Percentiles rank a stretch among this genome's conserved stretches.
Evolutionary conservation across 2,888 invertebrate species (phyloP).

Genomic region (Apomyelois bistriatella): DNA sequence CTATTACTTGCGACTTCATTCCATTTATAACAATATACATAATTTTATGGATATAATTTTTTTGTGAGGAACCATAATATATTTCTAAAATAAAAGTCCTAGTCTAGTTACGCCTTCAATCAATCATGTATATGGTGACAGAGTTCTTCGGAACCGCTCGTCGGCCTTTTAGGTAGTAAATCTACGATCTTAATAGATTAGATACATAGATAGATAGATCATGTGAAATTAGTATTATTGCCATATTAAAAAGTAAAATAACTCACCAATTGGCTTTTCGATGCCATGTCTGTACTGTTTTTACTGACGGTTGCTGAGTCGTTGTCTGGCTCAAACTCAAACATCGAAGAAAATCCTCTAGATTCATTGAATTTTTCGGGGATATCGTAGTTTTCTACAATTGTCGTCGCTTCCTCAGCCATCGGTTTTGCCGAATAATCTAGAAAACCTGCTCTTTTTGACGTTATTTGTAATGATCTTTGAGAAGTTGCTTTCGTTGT

Average conservation of each 20-base stretch:
- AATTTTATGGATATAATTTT: too few relatives aligned
- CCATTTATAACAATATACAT: too few relatives aligned
- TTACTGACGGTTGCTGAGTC: conserved; percentile 28
- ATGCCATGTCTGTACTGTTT: conserved; percentile 30
- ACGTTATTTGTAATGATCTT: conserved; percentile 37
- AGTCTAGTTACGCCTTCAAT: too few relatives aligned
- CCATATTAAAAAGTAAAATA: neutral
- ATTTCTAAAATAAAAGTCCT: too few relatives aligned
- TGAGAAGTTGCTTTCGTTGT: conserved; percentile 6
- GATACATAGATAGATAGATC: too few relatives aligned
- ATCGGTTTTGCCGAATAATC: conserved; percentile 42
- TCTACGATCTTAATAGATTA: too few relatives aligned
- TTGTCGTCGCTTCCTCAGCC: conserved; percentile 12
- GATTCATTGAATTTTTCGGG: conserved; percentile 21
- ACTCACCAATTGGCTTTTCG: conserved; percentile 59
- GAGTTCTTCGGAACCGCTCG: too few relatives aligned
- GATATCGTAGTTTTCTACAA: conserved; percentile 20
- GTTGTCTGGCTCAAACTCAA: conserved; percentile 31
- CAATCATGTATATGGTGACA: too few relatives aligned
- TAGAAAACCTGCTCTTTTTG: conserved; percentile 57
- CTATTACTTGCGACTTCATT: too few relatives aligned
- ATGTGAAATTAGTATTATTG: neutral
- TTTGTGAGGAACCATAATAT: too few relatives aligned
- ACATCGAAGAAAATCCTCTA: conserved; percentile 27
- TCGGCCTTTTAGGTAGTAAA: too few relatives aligned